Evolutionary conservation across 2,797 vertebrate genomes (phyloP), one percentile per base, ranked within the genome.

Genomic region (Lacerta agilis): DNA sequence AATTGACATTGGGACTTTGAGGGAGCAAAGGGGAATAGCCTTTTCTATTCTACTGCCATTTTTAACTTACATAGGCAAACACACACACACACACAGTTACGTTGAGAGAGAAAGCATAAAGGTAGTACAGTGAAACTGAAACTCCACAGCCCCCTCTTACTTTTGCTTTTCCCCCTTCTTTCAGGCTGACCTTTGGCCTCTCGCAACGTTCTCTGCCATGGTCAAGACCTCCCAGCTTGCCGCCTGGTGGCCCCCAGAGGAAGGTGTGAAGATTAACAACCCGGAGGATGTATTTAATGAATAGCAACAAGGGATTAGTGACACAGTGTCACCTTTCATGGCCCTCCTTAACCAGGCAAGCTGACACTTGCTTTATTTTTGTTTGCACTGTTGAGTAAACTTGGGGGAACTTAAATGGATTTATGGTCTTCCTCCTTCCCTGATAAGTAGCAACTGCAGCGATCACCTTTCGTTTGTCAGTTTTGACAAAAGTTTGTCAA

Each of bases 241-340:
- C 94, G 94, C 91, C 94, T 90, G 87, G 93, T 94, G 93, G 94
- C 92, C 96, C 92, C 93, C 92, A 89, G 91, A 96, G 95, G 95
- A 96, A 96, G 92, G 96, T 96, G 96, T 96, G 95, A 96, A 96
- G 96, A 96, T 96, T 95, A 96, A 94, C 94, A 95, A 93, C 94
- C 92, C 87, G 76, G 92, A 96, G 95, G 96, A 96, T 95, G 94
- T 94, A 92, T 95, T 96, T 97, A 96, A 96, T 96, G 95, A 96
- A 97, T 85, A 94, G 94, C 95, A 96, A 96, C 96, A 95, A 93
- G 95, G 93, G 95, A 96, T 95, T 96, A 95, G 94, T 93, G 94
- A 95, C 92, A 94, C 92, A 94, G 91, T 95, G 95, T 95, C 90
- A 85, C 96, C 95, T 96, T 96, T 94, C 94, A 95, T 80, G 93